Conservation (phyloP, 2,113 vertebrate genomes). For the Cyanoramphus novaezelandiae region DNA sequence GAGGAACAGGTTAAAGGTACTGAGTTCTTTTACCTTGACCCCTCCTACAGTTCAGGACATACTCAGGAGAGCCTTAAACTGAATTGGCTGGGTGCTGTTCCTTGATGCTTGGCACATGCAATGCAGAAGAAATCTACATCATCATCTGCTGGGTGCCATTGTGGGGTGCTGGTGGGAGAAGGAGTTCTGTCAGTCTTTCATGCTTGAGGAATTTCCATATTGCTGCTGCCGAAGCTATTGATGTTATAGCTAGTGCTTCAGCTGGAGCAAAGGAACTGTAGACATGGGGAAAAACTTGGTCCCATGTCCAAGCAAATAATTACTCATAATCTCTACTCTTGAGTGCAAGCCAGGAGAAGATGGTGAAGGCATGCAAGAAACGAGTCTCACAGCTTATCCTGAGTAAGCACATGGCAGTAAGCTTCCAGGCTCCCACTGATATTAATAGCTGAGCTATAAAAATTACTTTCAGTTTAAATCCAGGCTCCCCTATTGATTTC, state of each 20-base stretch:
- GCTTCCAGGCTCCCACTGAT: slow-evolving; percentile 39
- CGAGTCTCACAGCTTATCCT: not conserved
- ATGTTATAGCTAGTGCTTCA: not conserved
- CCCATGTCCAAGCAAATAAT: slow-evolving; percentile 14
- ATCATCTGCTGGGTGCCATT: not conserved
- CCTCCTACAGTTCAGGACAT: not conserved
- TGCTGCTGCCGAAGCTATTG: not conserved
- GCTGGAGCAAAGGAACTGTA: not conserved
- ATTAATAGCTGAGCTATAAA: slow-evolving; percentile 53
- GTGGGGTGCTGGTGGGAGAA: not conserved
- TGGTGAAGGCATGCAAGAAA: slow-evolving; percentile 13
- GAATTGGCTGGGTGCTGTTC: not conserved
- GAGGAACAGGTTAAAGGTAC: not conserved
- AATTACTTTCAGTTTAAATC: slow-evolving; percentile 70
- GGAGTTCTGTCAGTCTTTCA: not conserved
- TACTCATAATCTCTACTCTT: slow-evolving; percentile 33
- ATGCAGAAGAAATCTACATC: not conserved
- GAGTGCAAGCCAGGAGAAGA: slow-evolving; percentile 36
- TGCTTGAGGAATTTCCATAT: not conserved
- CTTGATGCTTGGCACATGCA: not conserved
- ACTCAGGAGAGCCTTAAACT: not conserved
- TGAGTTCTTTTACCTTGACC: not conserved
- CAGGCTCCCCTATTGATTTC: slow-evolving; percentile 51
- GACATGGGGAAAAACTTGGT: not conserved
- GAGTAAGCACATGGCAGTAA: slow-evolving; percentile 28